Evolutionary conservation across 92 coral and sea anemone species (phyloP).

Genomic region (Ricordea florida): DNA sequence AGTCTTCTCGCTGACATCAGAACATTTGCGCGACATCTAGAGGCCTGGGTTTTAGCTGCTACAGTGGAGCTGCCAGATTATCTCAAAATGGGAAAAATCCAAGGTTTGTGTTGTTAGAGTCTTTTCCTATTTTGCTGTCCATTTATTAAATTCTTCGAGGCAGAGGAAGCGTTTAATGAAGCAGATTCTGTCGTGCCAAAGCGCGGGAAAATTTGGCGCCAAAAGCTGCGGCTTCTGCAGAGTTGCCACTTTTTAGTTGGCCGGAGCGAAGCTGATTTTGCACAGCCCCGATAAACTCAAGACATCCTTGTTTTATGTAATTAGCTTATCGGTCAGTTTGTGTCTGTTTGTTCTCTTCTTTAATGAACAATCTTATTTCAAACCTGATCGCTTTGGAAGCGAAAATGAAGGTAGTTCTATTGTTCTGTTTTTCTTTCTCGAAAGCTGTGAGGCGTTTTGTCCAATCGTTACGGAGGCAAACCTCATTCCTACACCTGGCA

Average conservation of each 20-base stretch:
- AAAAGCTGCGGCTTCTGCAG: too few relatives aligned
- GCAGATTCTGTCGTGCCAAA: too few relatives aligned
- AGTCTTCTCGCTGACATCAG: slow-evolving; percentile 87
- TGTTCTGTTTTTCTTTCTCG: not conserved
- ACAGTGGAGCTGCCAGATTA: slow-evolving; percentile 90
- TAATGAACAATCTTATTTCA: not conserved
- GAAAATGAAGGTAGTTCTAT: too few relatives aligned
- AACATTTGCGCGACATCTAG: slow-evolving; percentile 92
- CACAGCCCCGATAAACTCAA: too few relatives aligned
- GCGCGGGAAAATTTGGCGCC: too few relatives aligned
- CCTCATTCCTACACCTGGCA: slow-evolving; percentile 96
- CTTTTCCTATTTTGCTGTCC: not conserved
- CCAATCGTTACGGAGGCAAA: slow-evolving; percentile 90
- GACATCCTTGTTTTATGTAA: too few relatives aligned
- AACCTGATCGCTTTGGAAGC: too few relatives aligned
- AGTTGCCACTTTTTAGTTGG: too few relatives aligned
- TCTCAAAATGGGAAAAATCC: slow-evolving; percentile 84
- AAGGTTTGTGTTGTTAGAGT: slow-evolving; percentile 59
- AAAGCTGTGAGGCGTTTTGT: slow-evolving; percentile 89
- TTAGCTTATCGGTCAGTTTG: too few relatives aligned
- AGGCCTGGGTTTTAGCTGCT: slow-evolving; percentile 85
- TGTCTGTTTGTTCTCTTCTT: not conserved
- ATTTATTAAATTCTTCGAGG: not conserved
- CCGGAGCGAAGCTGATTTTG: too few relatives aligned
- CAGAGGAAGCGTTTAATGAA: too few relatives aligned